Percentiles rank a stretch among this genome's conserved stretches.
phyloP scores from a whole-genome alignment of 2,113 vertebrate genomes.

The Cavia porcellus region DNA sequence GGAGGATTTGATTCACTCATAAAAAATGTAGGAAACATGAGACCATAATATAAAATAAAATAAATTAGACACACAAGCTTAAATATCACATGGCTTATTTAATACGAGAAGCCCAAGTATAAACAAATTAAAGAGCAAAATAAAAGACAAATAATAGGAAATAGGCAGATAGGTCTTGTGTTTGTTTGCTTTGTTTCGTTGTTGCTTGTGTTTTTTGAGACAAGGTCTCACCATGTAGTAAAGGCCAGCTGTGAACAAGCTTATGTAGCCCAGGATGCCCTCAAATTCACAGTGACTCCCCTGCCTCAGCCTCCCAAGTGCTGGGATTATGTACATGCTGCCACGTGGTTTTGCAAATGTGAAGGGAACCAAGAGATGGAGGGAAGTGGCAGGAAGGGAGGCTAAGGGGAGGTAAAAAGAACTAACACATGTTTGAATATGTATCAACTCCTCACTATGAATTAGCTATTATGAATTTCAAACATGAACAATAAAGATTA shows the following conservation, averaged over 20 bases:
- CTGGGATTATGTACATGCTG: no score
- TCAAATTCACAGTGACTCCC: background rate
- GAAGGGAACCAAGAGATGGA: background rate
- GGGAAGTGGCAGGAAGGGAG: background rate
- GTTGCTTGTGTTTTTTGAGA: background rate
- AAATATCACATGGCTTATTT: background rate
- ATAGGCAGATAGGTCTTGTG: background rate
- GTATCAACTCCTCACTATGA: background rate
- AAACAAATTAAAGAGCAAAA: background rate
- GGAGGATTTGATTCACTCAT: background rate
- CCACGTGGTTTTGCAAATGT: no score
- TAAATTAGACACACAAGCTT: background rate
- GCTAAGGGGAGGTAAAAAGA: background rate
- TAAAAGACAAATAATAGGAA: background rate
- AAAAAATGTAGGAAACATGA: background rate
- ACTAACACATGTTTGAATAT: background rate
- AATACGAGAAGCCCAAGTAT: background rate
- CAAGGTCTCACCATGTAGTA: background rate
- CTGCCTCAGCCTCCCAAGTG: background rate
- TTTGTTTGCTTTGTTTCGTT: no score
- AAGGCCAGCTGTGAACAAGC: no score
- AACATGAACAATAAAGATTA: background rate
- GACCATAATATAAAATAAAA: background rate
- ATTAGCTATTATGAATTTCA: background rate
- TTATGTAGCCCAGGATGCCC: no score